Conservation (phyloP, 1,140 invertebrate genomes). For the Heliothis subflexa region DNA sequence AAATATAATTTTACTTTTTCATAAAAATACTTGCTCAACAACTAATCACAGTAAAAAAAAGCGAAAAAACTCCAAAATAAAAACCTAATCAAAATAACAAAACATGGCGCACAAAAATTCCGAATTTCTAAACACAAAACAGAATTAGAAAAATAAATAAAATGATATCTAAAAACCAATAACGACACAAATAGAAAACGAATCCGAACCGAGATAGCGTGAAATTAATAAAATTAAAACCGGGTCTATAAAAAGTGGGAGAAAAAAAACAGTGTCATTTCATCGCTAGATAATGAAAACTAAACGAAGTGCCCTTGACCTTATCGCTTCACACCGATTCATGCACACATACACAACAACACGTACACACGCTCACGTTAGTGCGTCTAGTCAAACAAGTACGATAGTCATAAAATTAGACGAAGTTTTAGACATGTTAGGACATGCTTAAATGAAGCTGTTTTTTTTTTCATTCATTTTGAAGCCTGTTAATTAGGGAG, state of each 20-base stretch:
- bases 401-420: not conserved
- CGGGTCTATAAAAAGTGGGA: conserved; percentile 22
- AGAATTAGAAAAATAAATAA: not conserved
- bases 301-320: conserved; percentile 13
- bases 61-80: not conserved
- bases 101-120: not conserved
- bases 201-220: conserved; percentile 4
- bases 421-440: not conserved
- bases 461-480: not conserved
- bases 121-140: not conserved
- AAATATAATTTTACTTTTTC: no score
- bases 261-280: conserved; percentile 15
- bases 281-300: conserved; percentile 26
- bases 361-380: not conserved
- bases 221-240: conserved; percentile 19
- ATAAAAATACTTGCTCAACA: no score
- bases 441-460: not conserved
- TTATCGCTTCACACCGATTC: conserved; percentile 9
- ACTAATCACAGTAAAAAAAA: no score
- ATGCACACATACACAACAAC: not conserved
- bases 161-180: not conserved
- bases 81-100: not conserved
- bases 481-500: not conserved
- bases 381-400: not conserved
- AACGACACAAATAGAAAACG: conserved; percentile 15